These are phyloP conservation scores for Aporophyla lueneburgensis DNA, from an alignment of 2,888 invertebrate genomes.

Conservation along the genomic window DNA sequence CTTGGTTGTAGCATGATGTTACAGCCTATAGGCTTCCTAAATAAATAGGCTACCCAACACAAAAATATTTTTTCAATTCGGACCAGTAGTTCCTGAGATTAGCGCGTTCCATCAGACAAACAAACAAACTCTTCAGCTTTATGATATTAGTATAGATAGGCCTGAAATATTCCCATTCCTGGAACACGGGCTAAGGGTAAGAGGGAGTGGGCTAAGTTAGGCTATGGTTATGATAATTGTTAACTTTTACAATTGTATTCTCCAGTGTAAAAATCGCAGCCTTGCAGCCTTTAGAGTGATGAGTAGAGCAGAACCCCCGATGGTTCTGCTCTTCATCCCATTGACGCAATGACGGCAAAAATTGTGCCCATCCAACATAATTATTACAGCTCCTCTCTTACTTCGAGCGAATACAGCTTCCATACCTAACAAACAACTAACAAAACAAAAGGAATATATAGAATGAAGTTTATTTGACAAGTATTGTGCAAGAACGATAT, in stretches of 20 bases:
- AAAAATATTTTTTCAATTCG: too few species aligned
- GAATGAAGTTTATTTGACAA: background rate
- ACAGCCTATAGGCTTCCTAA: too few species aligned
- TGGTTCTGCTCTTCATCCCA: conserved; percentile 30
- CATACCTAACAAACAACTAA: conserved; percentile 13
- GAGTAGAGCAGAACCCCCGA: conserved; percentile 31
- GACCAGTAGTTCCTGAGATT: too few species aligned
- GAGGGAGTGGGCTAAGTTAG: too few species aligned
- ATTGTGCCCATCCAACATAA: background rate
- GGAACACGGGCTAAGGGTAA: too few species aligned
- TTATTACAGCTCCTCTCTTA: conserved; percentile 10
- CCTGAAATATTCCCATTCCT: too few species aligned
- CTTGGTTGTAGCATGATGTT: too few species aligned
- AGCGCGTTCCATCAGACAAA: too few species aligned
- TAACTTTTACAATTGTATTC: conserved; percentile 1
- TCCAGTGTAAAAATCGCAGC: conserved; percentile 18
- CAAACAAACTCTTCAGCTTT: too few species aligned
- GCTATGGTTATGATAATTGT: conserved; percentile 28
- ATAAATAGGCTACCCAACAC: too few species aligned
- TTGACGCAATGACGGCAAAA: background rate
- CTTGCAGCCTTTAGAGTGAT: conserved; percentile 39
- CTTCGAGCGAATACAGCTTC: conserved; percentile 27
- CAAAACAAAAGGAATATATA: background rate
- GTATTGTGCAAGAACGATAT: background rate
- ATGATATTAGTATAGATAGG: too few species aligned